Base-by-base conservation (phyloP, 2,888 invertebrate species). In the Chrysotoxum bicinctum region DNA sequence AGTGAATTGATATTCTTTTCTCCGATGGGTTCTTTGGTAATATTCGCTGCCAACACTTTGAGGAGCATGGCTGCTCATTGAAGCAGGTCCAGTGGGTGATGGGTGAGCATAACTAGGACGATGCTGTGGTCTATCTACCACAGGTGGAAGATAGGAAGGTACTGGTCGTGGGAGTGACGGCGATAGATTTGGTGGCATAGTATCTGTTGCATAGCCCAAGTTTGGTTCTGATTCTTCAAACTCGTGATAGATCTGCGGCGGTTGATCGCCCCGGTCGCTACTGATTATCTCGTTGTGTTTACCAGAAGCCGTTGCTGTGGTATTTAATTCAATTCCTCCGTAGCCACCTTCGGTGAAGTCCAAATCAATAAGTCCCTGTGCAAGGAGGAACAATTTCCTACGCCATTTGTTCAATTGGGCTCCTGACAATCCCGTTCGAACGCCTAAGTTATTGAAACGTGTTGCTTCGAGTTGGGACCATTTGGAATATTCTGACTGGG, bases 241-340 rank as follows among this genome's bases (percentile, higher is more conserved):
- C 43, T 92, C 91, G 14, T 90, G 90, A 50, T 89, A 91, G 0
- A 88, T 82, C 80, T 91, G 89, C 0, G 92, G 92, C 1, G 92
- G 92, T 64, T 92, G 92, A 87, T 92, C 92, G 0, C 92, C 92
- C 14, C 92, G 90, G 87, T 91, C 90, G 72, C 89, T 90, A 7
- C 90, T 91, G 66, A 91, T 89, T 0, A 87, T 87, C 0, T 88
- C 87, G n/a, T 88, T 88, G 16, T 77, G 83, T 14, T 86, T 80
- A 54, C 88, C 40, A 0, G 87, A 83, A 8, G 74, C 78, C 4
- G 82, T 84, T 0, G 82, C 73, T 62, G 89, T 88, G 0, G 80
- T 75, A 12, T 30, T 30, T 3, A 89, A 73, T 12, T 89, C 87
- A 23, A 86, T 87, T 2, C 90, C 90, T 8, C 87, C 90, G 50